Percentiles rank a stretch among this genome's conserved stretches.
phyloP scores from a whole-genome alignment of 2,888 invertebrate genomes.

The Torymus tubicola region DNA sequence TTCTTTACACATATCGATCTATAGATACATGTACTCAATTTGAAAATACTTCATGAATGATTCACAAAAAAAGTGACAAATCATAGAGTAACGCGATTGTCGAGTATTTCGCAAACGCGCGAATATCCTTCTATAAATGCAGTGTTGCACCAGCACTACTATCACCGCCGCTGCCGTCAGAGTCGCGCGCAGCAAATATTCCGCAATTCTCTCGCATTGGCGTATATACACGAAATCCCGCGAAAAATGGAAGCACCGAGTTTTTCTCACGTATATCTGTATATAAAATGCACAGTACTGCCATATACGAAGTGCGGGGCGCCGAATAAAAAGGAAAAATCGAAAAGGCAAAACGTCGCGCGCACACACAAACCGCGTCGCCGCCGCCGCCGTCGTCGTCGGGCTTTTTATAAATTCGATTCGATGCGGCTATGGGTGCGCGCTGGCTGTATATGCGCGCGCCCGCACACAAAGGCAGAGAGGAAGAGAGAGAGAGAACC shows the following conservation, averaged over 20 bases:
- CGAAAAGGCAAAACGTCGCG: constrained; percentile 42
- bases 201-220: constrained; percentile 18
- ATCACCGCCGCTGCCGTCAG: background rate
- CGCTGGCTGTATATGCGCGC: constrained; percentile 36
- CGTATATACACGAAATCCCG: constrained; percentile 16
- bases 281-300: constrained; percentile 2
- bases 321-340: constrained; percentile 47
- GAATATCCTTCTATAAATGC: background rate
- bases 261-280: background rate
- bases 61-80: constrained; percentile 1
- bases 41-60: no score
- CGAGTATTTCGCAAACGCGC: no score
- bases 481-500: no score
- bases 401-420: constrained; percentile 49
- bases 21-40: no score
- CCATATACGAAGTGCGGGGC: no score
- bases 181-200: background rate
- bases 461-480: constrained; percentile 5
- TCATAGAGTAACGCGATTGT: no score
- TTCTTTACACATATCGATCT: no score
- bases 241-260: constrained; percentile 40
- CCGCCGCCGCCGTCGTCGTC: constrained; percentile 45
- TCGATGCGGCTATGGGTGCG: background rate
- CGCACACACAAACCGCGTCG: constrained; percentile 27
- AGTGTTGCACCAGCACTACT: no score